Percentiles rank a stretch among this genome's conserved stretches.
Conservation (phyloP, 2,113 vertebrate species). For the Grus americana region DNA sequence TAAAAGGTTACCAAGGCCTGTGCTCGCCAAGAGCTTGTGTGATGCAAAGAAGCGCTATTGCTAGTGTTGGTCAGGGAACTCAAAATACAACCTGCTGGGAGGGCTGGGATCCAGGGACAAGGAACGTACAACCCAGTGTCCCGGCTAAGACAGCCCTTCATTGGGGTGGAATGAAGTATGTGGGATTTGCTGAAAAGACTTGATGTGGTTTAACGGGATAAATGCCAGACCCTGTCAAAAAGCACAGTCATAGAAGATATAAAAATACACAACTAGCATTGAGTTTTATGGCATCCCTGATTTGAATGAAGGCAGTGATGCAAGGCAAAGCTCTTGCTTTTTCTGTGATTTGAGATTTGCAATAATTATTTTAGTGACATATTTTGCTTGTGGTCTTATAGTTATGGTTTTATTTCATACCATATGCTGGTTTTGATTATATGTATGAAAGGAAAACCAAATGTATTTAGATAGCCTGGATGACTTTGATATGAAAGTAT, state of each 20-base stretch:
- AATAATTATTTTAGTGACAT: neutral
- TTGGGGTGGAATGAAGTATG: rapidly evolving
- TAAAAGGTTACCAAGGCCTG: neutral
- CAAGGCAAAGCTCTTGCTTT: neutral
- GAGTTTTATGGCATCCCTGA: neutral
- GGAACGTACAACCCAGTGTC: rapidly evolving
- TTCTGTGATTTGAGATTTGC: neutral
- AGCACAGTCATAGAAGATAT: neutral
- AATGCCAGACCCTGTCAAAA: neutral
- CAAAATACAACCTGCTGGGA: neutral
- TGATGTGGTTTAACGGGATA: neutral
- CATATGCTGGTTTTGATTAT: neutral
- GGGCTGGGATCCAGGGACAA: no score
- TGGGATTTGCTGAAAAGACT: neutral
- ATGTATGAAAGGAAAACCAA: neutral
- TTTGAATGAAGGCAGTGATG: neutral
- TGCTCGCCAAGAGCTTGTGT: neutral
- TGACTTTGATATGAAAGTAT: constrained; percentile 8
- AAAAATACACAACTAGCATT: neutral
- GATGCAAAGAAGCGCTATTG: neutral
- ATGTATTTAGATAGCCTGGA: neutral
- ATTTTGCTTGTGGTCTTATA: neutral
- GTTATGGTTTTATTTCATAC: neutral
- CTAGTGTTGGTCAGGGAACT: neutral
- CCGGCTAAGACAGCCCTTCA: rapidly evolving